Base-by-base conservation (phyloP, 2,113 vertebrate genomes). In the Otolemur garnettii region DNA sequence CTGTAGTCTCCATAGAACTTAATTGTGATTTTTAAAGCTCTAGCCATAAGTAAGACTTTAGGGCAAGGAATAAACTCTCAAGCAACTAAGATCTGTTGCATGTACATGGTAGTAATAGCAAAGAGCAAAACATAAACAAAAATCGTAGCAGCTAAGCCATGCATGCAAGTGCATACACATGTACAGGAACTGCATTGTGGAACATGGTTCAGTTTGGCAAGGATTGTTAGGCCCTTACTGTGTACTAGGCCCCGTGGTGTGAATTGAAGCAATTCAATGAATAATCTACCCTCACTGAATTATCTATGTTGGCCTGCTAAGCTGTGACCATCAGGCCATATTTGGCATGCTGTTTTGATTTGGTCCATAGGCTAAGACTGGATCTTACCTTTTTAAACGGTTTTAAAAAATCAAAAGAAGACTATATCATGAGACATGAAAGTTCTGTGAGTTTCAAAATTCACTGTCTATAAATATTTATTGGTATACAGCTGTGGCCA, bases 321-420 rank as follows among this genome's bases (percentile, higher is more conserved):
- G 35, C 28, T 74, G 1, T 66, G 50, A 18, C 62, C 50, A 10
- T 78, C 45, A 55, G n/a, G 80, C 30, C 17, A 0, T 50, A 71
- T 68, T 95, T 30, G 24, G 21, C 50, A 35, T 72, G 64, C 59
- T 90, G 12, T 90, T 89, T 92, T 87, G 68, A 21, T 81, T 33
- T 77, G 45, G 12, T 22, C 5, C 22, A 66, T 8, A 71, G 95
- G 35, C 18, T 81, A 88, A 69, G 60, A 72, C 77, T 66, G 77
- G 59, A 75, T 88, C 92, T 92, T 87, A 87, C 22, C 59, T 87
- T 95, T 96, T 93, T 14, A 78, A 90, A 87, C 90, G 38, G 38
- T 86, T 93, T 75, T 2, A 71, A 84, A 93, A 69, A 90, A 62
- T 64, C 42, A 50, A 86, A 90, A 69, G 35, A 74, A 85, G 33